These are phyloP conservation scores for Umimayanthus chanpuru DNA, from an alignment of 92 coral and sea anemone species.

Conservation along the genomic window DNA sequence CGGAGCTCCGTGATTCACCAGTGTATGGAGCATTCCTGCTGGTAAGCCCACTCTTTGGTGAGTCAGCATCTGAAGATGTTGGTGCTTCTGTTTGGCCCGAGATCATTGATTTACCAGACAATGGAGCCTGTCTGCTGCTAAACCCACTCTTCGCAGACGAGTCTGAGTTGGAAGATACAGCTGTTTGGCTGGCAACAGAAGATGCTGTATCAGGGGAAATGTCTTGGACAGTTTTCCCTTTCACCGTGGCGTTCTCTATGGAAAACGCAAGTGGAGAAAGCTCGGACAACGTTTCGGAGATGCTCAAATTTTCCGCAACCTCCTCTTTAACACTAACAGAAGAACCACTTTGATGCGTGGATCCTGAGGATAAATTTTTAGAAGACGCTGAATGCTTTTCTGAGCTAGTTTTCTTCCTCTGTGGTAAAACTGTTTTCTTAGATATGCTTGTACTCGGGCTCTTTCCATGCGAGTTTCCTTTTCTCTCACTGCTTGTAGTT, in stretches of 20 bases:
- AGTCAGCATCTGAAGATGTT: not conserved
- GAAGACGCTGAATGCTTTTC: not conserved
- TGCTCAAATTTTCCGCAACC: conserved; percentile 1
- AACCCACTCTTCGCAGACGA: not conserved
- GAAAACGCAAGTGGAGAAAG: not conserved
- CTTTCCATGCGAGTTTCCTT: not conserved
- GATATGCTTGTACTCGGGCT: not conserved
- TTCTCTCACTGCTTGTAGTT: conserved; percentile 3
- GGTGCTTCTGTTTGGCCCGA: not conserved
- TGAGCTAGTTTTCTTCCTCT: not conserved
- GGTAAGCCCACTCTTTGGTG: not conserved
- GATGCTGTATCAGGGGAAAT: conserved; percentile 11
- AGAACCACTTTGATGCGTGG: not conserved
- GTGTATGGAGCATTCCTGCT: not conserved
- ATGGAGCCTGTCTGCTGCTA: not conserved
- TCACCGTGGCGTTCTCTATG: not conserved
- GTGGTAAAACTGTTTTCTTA: not conserved
- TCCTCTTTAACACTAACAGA: conserved; percentile 10
- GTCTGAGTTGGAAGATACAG: not conserved
- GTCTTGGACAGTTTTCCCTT: not conserved
- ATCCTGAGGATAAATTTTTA: not conserved
- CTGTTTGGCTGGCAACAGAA: conserved; percentile 20
- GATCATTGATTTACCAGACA: no score
- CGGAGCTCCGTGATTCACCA: not conserved
- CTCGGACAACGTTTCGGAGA: conserved; percentile 19